Base-by-base conservation (phyloP, 1,140 invertebrate genomes). In the Schlechtendalia chinensis region DNA sequence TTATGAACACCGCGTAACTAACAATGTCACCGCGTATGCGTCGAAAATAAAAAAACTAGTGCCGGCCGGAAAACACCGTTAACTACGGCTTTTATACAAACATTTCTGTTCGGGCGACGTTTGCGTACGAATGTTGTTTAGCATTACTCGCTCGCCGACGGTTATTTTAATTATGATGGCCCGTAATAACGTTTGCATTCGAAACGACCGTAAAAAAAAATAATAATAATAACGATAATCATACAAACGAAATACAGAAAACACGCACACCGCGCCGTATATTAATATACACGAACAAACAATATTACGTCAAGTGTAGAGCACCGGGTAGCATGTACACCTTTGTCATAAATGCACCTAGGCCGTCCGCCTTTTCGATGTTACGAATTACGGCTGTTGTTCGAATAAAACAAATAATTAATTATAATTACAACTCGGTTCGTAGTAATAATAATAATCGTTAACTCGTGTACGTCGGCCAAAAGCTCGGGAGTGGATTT, bases 371-470 rank as follows among this genome's bases (percentile, higher is more conserved):
- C 71, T 56, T 56, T 74, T 74, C 53, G 11, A 32, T 74, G 71
- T 74, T 74, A 56, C 53, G 17, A 56, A 56, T 32, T 74, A 56
- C 53, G 54, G 32, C n/a, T 74, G 47, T 53, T 56, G 53, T 54
- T 74, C 24, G 54, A 54, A 74, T 54, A 56, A 56, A 74, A 56
- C 54, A 32, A n/a, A 74, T 54, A 56, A 74, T 54, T 74, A 74
- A 56, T 74, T 74, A 47, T 27, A 24, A 69, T 24, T 50, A 69
- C n/a, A 50, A n/a, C 45, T 50, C 22, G 39, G 6, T 5, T 50
- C 32, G n/a, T 24, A 69, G 16, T 39, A 69, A 27, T 59, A 39
- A 39, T 50, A 69, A 39, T 39, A 39, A 39, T 39, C 8, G 32
- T 39, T 3, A 39, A 39, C 14, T 24, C 65, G 45, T 69, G 22